These are phyloP conservation scores for Lochmaea capreae DNA, from an alignment of 2,888 invertebrate species.

Conservation along the genomic window DNA sequence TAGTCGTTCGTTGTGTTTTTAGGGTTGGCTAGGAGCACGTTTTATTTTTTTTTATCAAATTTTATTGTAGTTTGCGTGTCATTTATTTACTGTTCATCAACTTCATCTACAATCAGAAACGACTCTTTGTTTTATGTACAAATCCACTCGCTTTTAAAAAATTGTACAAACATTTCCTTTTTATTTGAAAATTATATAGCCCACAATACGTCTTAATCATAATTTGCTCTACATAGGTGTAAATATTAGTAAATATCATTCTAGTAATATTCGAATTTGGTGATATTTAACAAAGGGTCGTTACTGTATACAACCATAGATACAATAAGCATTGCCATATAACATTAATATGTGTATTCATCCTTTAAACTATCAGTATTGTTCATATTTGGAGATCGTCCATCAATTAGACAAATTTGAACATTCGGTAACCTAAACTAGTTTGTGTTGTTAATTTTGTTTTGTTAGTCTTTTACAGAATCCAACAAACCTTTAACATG, in stretches of 20 bases:
- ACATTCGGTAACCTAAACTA: slow-evolving; percentile 21
- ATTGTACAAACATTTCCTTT: too few relatives aligned
- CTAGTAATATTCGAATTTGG: too few relatives aligned
- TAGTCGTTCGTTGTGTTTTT: slow-evolving; percentile 61
- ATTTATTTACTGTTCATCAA: slow-evolving; percentile 59
- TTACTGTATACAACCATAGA: slow-evolving; percentile 38
- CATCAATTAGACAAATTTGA: slow-evolving; percentile 32
- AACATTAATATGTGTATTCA: slow-evolving; percentile 45
- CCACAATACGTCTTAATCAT: too few relatives aligned
- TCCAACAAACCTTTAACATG: slow-evolving; percentile 32
- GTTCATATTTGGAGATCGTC: slow-evolving; percentile 37
- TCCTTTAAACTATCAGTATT: slow-evolving; percentile 41
- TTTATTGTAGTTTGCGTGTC: slow-evolving; percentile 58
- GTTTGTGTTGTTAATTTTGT: slow-evolving; percentile 17
- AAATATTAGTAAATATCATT: too few relatives aligned
- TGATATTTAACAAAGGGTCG: not conserved
- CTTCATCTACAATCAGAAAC: slow-evolving; percentile 49
- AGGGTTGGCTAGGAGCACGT: slow-evolving; percentile 63
- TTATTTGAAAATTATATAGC: too few relatives aligned
- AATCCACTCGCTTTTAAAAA: not conserved
- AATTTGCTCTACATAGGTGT: too few relatives aligned
- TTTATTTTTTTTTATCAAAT: slow-evolving; percentile 54
- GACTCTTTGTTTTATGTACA: slow-evolving; percentile 22
- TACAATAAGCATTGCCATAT: slow-evolving; percentile 56
- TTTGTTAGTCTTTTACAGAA: slow-evolving; percentile 33